Percentiles rank a stretch among this genome's conserved stretches.
Evolutionary conservation across 2,113 vertebrate genomes (phyloP).

Genomic region (Corydoras maculifer): DNA sequence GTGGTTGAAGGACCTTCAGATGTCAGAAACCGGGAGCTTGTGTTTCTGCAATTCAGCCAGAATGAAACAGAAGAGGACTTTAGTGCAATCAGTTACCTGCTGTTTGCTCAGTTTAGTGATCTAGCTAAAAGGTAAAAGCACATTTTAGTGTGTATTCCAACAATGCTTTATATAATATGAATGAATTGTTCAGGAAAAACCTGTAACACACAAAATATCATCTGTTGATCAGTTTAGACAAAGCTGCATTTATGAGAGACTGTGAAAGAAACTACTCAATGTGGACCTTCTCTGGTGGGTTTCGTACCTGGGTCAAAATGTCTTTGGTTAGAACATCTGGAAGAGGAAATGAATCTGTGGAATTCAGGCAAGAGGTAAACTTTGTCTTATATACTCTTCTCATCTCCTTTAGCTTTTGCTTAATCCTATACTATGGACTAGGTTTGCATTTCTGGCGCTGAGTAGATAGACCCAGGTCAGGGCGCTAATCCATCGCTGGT

Average conservation of each 20-base stretch:
- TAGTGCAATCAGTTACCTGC: conserved; percentile 94
- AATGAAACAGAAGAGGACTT: conserved; percentile 89
- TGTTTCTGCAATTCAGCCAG: conserved; percentile 91
- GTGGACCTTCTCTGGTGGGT: conserved; percentile 95
- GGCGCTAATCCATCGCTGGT: no score
- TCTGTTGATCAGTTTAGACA: conserved; percentile 65
- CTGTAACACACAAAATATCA: no score
- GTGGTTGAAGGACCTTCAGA: conserved; percentile 84
- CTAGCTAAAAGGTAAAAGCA: conserved; percentile 54
- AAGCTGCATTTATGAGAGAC: conserved; percentile 81
- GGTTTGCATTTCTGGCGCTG: no score
- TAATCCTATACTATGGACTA: no score
- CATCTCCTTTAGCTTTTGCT: not conserved
- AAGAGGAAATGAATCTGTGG: conserved; percentile 72
- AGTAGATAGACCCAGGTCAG: no score
- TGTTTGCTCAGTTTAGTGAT: conserved; percentile 84
- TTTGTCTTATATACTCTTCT: conserved; percentile 1
- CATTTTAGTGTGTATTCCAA: not conserved
- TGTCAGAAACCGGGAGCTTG: conserved; percentile 81
- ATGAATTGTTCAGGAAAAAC: no score
- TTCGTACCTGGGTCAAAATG: conserved; percentile 98
- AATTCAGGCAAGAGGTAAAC: conserved; percentile 90
- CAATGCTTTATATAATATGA: not conserved
- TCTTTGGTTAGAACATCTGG: conserved; percentile 88
- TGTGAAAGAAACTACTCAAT: conserved; percentile 91